Evolutionary conservation across 1,140 invertebrate species (phyloP), one percentile per base, ranked within the genome.

Genomic region (Hesperophylax magnus): DNA sequence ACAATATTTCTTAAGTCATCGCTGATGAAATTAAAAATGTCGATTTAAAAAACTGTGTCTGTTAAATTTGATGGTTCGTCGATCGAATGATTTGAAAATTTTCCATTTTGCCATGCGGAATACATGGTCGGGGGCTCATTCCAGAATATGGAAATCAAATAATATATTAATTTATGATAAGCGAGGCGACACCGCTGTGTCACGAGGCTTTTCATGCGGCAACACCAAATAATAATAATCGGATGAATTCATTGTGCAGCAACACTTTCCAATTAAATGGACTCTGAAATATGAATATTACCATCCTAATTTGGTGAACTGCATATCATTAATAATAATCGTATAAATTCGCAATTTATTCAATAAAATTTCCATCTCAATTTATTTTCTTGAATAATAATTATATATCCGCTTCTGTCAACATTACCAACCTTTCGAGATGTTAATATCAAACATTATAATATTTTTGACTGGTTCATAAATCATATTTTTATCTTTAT

Each of bases 311-410:
- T 31, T 18, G 27, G 34, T 31, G 18, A 24, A 31, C 63, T 67
- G 27, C 63, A 34, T n/a, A 20, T n/a, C 63, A 39, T 67, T 34
- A 67, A 67, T 34, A 67, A 67, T 39, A 39, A 67, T 34, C 63
- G 3, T 31, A n/a, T 39, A 20, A 67, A 67, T 67, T 67, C 5
- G 63, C 22, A 31, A 67, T 47, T 67, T 39, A 67, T 67, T 39
- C 31, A 0, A 18, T 58, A 22, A 58, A 18, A 58, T 22, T 20
- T 20, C n/a, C 22, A 58, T 58, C n/a, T 58, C 11, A 8, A 20
- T 47, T 47, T 14, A 47, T 9, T 47, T 47, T 47, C 39, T 47
- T 47, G 39, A 47, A 47, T 47, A 47, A 47, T 47, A 47, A 47
- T 47, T 14, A 14, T 14, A 47, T 47, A 47, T 47, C 39, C 39